These are phyloP conservation scores for Serranus cabrilla DNA, from an alignment of 2,797 vertebrate genomes.

Conservation along the genomic window DNA sequence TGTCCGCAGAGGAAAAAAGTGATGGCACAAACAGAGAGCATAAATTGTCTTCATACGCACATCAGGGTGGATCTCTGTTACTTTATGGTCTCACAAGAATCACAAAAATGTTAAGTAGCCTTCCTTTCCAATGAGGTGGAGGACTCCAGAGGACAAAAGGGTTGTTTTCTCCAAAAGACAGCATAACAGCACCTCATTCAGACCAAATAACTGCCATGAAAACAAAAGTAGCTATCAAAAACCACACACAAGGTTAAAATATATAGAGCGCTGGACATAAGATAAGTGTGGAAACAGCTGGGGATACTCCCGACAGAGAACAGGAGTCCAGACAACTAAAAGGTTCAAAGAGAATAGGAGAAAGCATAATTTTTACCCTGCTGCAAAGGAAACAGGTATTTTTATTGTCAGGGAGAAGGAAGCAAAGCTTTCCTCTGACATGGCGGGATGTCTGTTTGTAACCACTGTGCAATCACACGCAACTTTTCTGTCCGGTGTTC, in stretches of 20 bases:
- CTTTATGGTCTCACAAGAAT: background rate
- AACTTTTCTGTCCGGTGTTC: constrained; percentile 29
- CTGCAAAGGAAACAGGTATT: background rate
- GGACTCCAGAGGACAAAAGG: background rate
- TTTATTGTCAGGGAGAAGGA: constrained; percentile 13
- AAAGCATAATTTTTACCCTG: background rate
- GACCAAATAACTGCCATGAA: background rate
- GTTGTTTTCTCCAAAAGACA: background rate
- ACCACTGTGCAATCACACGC: constrained; percentile 29
- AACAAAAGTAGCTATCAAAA: background rate
- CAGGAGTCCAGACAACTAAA: background rate
- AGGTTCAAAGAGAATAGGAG: constrained; percentile 2
- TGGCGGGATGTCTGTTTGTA: constrained; percentile 19
- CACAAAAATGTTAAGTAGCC: background rate
- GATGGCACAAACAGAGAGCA: background rate
- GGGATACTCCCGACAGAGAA: background rate
- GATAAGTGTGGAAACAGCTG: background rate
- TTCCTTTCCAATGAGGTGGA: background rate
- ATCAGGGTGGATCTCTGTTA: background rate
- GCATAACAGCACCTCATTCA: background rate
- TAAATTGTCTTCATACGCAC: background rate
- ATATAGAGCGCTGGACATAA: background rate
- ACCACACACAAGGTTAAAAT: background rate
- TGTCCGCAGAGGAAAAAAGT: background rate
- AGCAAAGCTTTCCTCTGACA: constrained; percentile 11